Evolutionary conservation across 2,888 invertebrate genomes (phyloP).

Genomic region (Ophion ventricosus): DNA sequence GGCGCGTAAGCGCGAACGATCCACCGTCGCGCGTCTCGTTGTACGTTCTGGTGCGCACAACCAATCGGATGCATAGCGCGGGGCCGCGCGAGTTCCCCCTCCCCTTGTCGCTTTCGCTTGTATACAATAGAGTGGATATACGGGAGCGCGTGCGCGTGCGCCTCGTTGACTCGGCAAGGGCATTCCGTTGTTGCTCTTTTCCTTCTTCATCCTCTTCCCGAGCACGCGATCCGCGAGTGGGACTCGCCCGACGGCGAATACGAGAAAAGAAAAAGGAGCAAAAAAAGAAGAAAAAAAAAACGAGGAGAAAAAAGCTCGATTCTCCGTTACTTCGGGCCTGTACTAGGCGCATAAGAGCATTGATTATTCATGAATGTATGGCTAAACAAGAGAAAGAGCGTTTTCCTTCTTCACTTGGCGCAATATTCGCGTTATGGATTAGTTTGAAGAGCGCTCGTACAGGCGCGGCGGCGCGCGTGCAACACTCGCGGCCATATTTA

Average conservation of each 20-base stretch:
- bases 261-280: not conserved
- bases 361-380: conserved; percentile 56
- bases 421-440: not conserved
- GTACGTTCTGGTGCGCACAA: not conserved
- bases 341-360: not conserved
- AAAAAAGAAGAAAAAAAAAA: not conserved
- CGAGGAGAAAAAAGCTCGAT: not conserved
- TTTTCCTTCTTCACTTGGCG: not conserved
- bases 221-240: conserved; percentile 19
- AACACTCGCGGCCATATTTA: not conserved
- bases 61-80: conserved; percentile 5
- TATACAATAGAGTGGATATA: not conserved
- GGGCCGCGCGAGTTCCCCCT: not conserved
- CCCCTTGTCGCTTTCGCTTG: not conserved
- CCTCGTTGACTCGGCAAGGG: not conserved
- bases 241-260: conserved; percentile 14
- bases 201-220: conserved; percentile 12
- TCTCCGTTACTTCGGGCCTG: conserved; percentile 18
- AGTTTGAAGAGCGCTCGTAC: not conserved
- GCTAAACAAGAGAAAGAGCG: conserved; percentile 10
- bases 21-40: conserved; percentile 30
- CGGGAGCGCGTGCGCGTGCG: not conserved
- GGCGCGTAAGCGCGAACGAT: conserved; percentile 65
- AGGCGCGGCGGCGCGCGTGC: not conserved
- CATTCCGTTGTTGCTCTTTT: conserved; percentile 14